Evolutionary conservation across 1,140 invertebrate genomes (phyloP), one percentile per base, ranked within the genome.

Genomic region (honey bee (Apis mellifera)): DNA sequence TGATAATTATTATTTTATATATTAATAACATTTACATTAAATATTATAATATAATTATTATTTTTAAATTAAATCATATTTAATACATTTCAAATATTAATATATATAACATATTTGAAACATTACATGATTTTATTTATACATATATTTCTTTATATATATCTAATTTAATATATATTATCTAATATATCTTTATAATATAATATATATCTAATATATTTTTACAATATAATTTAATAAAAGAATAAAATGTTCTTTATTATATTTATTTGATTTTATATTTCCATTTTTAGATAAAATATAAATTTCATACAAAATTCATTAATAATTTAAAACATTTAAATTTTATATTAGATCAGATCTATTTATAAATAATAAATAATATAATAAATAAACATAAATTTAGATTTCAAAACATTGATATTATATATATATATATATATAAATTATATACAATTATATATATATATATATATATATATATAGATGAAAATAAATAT

Each of bases 231-330:
- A n/a, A 19, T 57, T 2, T 62, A 15, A 19, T 11, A 32, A 1
- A 54, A 71, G 19, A n/a, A 42, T 52, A 48, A 48, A 62, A 71
- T 50, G 13, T 72, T 55, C 68, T 64, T 70, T 57, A 62, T 42
- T 19, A 62, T 12, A 12, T 42, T 11, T 12, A 9, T 54, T 62
- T 9, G 3, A 23, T 23, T 62, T 50, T 21, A 62, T 42, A 26
- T 52, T 54, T 62, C 11, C 15, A 21, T 54, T 54, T 48, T 8
- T n/a, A 21, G 23, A 48, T 23, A 23, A 23, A 7, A 9, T 64
- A 2, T n/a, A 79, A 50, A 5, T 19, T 60, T 50, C n/a, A 15
- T 42, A 15, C 7, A 17, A 23, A 42, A 42, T 42, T 42, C 5
- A 1, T 42, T 42, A 19, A 59, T 59, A n/a, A 32, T 32, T 32